Percentiles rank a stretch among this genome's conserved stretches.
These are phyloP conservation scores for Phyto melanocephala DNA, from an alignment of 2,888 invertebrate genomes.

Conservation along the genomic window DNA sequence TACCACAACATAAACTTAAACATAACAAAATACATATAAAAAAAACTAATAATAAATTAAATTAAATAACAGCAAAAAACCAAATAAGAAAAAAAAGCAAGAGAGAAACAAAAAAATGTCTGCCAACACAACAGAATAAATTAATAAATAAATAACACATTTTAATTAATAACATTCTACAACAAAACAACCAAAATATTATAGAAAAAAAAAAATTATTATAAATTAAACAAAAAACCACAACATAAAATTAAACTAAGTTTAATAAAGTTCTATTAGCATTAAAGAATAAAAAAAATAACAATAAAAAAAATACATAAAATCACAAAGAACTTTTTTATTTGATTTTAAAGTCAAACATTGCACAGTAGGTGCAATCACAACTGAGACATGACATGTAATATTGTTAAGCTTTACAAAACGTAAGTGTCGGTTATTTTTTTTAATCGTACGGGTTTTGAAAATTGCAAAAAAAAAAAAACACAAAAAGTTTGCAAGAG, in stretches of 20 bases:
- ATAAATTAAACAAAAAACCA: slow-evolving; percentile 34
- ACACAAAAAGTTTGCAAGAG: too few relatives aligned
- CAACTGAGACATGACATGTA: too few relatives aligned
- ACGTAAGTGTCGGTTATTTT: too few relatives aligned
- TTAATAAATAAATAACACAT: slow-evolving; percentile 62
- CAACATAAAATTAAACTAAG: slow-evolving; percentile 39
- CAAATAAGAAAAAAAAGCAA: slow-evolving; percentile 21
- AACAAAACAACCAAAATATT: slow-evolving; percentile 26
- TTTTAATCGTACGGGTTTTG: too few relatives aligned
- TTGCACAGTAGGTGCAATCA: too few relatives aligned
- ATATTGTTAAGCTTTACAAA: too few relatives aligned
- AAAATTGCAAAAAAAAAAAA: too few relatives aligned
- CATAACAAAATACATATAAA: slow-evolving; percentile 39
- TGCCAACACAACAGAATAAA: slow-evolving; percentile 68
- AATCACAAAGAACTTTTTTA: background rate
- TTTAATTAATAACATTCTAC: slow-evolving; percentile 58
- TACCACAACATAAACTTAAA: slow-evolving; percentile 44
- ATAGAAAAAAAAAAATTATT: slow-evolving; percentile 32
- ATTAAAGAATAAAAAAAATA: slow-evolving; percentile 17
- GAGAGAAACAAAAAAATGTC: slow-evolving; percentile 65
- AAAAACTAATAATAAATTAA: slow-evolving; percentile 62
- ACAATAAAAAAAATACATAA: slow-evolving; percentile 7
- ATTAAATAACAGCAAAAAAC: slow-evolving; percentile 33
- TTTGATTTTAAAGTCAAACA: background rate
- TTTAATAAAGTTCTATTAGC: slow-evolving; percentile 54